Conservation (phyloP, 2,888 invertebrate genomes). For the Conomelus anceps region DNA sequence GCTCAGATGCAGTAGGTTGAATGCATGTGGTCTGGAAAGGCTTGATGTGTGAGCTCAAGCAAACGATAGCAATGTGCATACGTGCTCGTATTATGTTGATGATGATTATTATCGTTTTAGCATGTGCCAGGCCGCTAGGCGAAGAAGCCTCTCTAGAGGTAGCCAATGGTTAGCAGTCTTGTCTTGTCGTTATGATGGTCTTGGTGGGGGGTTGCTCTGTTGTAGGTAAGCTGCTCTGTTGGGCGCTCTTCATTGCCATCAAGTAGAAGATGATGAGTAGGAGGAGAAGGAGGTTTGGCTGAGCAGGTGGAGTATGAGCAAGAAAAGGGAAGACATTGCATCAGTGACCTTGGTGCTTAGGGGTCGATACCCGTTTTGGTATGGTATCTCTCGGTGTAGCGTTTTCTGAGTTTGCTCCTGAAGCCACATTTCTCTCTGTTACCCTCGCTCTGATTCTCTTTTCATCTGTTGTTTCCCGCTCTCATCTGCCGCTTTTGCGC, state of each 20-base stretch:
- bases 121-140: not conserved
- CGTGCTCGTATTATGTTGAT: not conserved
- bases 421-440: not conserved
- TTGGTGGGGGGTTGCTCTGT: no score
- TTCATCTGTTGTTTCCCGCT: not conserved
- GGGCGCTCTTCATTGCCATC: no score
- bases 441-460: not conserved
- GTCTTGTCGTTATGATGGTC: no score
- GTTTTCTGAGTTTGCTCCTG: not conserved
- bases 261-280: no score
- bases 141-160: not conserved
- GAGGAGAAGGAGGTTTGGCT: not conserved
- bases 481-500: not conserved
- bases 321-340: not conserved
- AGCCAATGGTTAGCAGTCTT: no score
- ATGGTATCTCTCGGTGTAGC: not conserved
- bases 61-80: not conserved
- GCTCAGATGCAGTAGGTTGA: not conserved
- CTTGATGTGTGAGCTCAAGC: not conserved
- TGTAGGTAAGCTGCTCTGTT: no score
- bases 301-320: not conserved
- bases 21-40: not conserved
- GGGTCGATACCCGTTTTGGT: not conserved
- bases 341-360: not conserved
- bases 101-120: not conserved